These are phyloP conservation scores for Orientallactaga bullata DNA, from an alignment of 2,113 vertebrate genomes.

Conservation along the genomic window DNA sequence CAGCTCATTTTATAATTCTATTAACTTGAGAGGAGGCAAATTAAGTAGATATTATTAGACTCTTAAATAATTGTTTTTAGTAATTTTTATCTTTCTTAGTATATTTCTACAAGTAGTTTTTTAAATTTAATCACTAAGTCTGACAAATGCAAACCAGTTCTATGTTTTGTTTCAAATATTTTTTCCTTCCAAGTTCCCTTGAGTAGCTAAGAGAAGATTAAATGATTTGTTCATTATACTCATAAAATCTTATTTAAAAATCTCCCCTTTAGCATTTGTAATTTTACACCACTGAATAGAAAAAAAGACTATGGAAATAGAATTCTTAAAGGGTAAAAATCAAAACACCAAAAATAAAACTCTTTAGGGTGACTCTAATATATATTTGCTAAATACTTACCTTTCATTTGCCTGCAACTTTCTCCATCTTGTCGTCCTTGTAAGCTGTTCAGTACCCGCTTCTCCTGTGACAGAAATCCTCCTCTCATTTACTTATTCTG, in stretches of 20 bases:
- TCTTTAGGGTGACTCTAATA: background rate
- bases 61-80: conserved; percentile 51
- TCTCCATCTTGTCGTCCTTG: background rate
- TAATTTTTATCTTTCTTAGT: conserved; percentile 38
- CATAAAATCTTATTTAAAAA: conserved; percentile 35
- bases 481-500: conserved; percentile 71
- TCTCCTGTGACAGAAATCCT: conserved; percentile 50
- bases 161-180: conserved; percentile 22
- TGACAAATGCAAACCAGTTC: conserved; percentile 44
- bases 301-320: conserved; percentile 43
- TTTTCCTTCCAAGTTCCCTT: background rate
- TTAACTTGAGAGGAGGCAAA: conserved; percentile 53
- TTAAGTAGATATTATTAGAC: background rate
- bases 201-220: conserved; percentile 18
- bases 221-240: conserved; percentile 53
- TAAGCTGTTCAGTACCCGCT: conserved; percentile 1
- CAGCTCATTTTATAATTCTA: conserved; percentile 65
- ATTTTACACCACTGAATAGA: conserved; percentile 64
- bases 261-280: conserved; percentile 34
- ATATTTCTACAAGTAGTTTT: background rate
- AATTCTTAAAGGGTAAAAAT: conserved; percentile 60
- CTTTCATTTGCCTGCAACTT: conserved; percentile 2
- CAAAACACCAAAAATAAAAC: background rate
- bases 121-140: conserved; percentile 22
- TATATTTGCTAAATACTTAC: conserved; percentile 35